These are phyloP conservation scores for Sigmodon hispidus DNA, from an alignment of 2,113 vertebrate genomes.

Conservation along the genomic window DNA sequence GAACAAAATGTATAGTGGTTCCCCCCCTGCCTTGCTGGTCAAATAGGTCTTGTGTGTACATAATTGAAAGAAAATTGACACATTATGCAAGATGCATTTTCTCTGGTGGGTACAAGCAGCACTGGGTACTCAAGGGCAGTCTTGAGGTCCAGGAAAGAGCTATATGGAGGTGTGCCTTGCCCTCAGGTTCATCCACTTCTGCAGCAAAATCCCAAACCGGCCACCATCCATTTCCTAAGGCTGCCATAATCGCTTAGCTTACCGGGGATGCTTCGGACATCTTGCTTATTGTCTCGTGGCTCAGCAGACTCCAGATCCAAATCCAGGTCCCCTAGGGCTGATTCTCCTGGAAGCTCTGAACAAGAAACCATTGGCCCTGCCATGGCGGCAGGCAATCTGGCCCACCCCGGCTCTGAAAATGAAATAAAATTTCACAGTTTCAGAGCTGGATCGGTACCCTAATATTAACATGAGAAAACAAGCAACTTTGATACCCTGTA, in stretches of 20 bases:
- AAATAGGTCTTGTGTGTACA: background rate
- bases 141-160: background rate
- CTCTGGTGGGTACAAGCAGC: background rate
- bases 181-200: background rate
- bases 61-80: constrained; percentile 57
- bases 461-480: background rate
- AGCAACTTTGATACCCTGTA: too few relatives aligned
- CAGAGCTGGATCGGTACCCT: background rate
- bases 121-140: background rate
- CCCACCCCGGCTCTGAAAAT: background rate
- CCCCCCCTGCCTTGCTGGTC: background rate
- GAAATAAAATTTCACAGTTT: background rate
- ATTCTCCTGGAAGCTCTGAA: background rate
- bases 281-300: background rate
- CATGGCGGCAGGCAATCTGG: background rate
- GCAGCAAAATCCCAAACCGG: background rate
- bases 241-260: background rate
- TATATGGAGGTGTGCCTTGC: background rate
- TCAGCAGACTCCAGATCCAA: background rate
- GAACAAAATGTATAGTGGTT: constrained; percentile 50
- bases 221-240: background rate
- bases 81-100: background rate
- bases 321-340: background rate
- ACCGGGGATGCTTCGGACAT: background rate
- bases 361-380: background rate